Base-by-base conservation (phyloP, 2,888 invertebrate species). In the Amblyteles armatorius region DNA sequence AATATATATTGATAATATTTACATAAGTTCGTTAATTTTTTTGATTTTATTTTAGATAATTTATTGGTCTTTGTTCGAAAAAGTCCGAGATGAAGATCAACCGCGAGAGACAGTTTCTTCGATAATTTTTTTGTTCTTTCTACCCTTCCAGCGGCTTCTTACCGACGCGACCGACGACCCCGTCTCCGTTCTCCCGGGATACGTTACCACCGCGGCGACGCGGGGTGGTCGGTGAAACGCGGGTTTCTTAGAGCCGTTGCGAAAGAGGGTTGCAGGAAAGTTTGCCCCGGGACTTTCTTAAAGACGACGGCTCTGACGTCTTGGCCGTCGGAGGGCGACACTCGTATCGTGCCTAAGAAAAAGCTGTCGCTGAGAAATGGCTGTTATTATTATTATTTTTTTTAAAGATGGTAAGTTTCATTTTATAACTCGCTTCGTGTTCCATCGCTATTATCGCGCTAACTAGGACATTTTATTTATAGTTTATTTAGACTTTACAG, bases 291-390 rank as follows among this genome's bases (percentile, higher is more conserved):
- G 84, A 90, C 88, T 91, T 93, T 93, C 93, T 93, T 94, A 93
- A 93, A 93, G 92, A 91, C 85, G 82, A 85, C 68, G 50, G 92
- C 91, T 92, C 92, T 91, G 79, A 88, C 73, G 82, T 87, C 88
- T 92, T 90, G 68, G 84, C 91, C 93, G 93, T 88, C 89, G 86
- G 94, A 94, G 93, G 94, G 93, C 93, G 92, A 89, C 93, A 93
- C 93, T 79, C 74, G 93, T 92, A 87, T 83, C 79, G 48, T 68
- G 69, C 22, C 29, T 29, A 78, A 87, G 86, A 88, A 86, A 87
- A 87, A 83, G 69, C 72, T 29, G n/a, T 29, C 63, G 7, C 72
- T 36, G 50, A 81, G 60, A 79, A 82, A 73, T 80, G 71, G 82
- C 67, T 50, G 60, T 13, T 13, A 44, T 13, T 16, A 6, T 36